Evolutionary conservation across 1,140 invertebrate species (phyloP), one percentile per base, ranked within the genome.

Genomic region (Maniola jurtina): DNA sequence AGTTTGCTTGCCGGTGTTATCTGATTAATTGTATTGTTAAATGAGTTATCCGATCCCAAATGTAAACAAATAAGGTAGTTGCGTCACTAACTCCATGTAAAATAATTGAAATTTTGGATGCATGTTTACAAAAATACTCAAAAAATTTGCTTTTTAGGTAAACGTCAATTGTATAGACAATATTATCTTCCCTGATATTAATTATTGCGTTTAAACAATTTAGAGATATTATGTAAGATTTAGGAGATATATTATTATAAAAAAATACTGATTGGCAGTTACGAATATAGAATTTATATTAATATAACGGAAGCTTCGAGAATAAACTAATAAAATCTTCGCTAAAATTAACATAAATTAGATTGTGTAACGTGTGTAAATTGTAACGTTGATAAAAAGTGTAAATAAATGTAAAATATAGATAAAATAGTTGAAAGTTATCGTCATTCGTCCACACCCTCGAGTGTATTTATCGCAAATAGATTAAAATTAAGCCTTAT

Each of bases 101-200:
- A n/a, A 45, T 55, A 6, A 34, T 11, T 16, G 55, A 40, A 9
- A 56, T 47, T 36, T 56, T 64, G 11, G n/a, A 64, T 33, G 42
- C 54, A 33, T 48, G 14, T 64, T 35, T 64, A 64, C 10, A 64
- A 57, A n/a, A 57, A 38, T 14, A 57, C 33, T 36, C 35, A 57
- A 40, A 15, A 40, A n/a, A 57, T 11, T 52, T 54, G 54, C 59
- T 66, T 66, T 61, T 61, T 63, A 52, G 61, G 47, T 61, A 77
- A 77, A 61, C 57, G 83, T 84, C 84, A 87, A 87, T 87, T 87
- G 77, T 79, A 72, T 87, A 83, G 83, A 87, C 83, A 85, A 87
- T 87, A 84, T 79, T 66, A 45, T 45, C 38, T 40, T 73, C 66
- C 65, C 54, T 7, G 34, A 35, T n/a, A n/a, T 36, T 36, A 55